Evolutionary conservation across 2,888 invertebrate species (phyloP).

Genomic region (Drosophila parthenogenetica): DNA sequence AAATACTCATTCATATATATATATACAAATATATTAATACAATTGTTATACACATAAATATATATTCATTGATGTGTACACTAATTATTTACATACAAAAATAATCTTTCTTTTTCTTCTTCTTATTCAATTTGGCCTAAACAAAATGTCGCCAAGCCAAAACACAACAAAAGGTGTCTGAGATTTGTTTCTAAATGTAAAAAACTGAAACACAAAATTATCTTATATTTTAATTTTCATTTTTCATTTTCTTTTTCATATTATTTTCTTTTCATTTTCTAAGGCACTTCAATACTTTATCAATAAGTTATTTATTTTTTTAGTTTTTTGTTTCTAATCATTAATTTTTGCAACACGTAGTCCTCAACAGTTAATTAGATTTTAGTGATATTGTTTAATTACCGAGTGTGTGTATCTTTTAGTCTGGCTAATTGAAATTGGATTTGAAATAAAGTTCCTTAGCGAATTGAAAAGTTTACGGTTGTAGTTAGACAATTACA

Average conservation of each 20-base stretch:
- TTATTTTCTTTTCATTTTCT: constrained; percentile 56
- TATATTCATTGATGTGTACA: constrained; percentile 17
- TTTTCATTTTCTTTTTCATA: constrained; percentile 9
- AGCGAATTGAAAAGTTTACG: constrained; percentile 39
- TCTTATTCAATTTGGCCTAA: constrained; percentile 44
- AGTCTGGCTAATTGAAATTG: constrained; percentile 54
- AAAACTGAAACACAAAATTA: constrained; percentile 46
- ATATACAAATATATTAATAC: constrained; percentile 40
- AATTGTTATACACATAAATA: constrained; percentile 25
- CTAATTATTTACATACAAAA: constrained; percentile 62
- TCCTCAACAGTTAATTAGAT: constrained; percentile 43
- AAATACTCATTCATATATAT: constrained; percentile 35
- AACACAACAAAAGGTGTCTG: constrained; percentile 57
- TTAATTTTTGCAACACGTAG: constrained; percentile 37
- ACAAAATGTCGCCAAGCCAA: constrained; percentile 56
- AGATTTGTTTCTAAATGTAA: constrained; percentile 40
- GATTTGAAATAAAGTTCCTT: constrained; percentile 33
- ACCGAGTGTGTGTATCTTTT: constrained; percentile 31
- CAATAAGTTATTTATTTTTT: constrained; percentile 41
- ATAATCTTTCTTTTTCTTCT: constrained; percentile 39
- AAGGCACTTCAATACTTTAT: constrained; percentile 78
- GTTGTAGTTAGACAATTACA: constrained; percentile 46
- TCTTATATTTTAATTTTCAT: constrained; percentile 1
- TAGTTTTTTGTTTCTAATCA: neutral
- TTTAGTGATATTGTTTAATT: constrained; percentile 46